phyloP scores from a whole-genome alignment of 2,113 vertebrate genomes.

The Tragelaphus imberbis region DNA sequence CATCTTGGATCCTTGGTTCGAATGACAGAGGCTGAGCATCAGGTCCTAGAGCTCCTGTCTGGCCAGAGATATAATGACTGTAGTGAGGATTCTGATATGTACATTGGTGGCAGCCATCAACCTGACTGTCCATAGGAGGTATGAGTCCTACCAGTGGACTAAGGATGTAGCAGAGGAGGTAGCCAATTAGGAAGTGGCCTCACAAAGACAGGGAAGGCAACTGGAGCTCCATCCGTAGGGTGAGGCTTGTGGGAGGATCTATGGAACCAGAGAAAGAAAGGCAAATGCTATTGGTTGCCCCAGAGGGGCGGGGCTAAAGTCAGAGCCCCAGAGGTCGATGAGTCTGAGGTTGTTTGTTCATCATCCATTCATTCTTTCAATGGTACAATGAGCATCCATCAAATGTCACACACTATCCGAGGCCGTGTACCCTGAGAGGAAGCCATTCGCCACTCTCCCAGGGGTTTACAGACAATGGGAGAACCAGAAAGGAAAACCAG shows the following conservation, averaged over 20 bases:
- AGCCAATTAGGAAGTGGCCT: not conserved
- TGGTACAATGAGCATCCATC: not conserved
- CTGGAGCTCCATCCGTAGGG: not conserved
- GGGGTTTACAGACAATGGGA: not conserved
- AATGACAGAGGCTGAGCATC: not conserved
- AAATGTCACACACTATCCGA: fast-evolving
- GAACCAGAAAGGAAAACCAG: not conserved
- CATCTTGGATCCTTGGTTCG: not conserved
- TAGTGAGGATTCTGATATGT: not conserved
- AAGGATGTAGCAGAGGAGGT: not conserved
- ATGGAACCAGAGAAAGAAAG: not conserved
- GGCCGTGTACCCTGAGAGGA: not conserved
- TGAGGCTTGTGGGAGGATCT: not conserved
- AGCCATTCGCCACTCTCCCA: not conserved
- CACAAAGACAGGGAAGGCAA: not conserved
- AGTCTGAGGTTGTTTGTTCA: not conserved
- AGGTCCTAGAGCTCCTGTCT: not conserved
- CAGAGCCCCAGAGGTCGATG: not conserved
- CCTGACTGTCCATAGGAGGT: not conserved
- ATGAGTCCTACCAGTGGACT: too few relatives aligned
- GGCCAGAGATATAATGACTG: not conserved
- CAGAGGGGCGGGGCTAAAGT: not conserved
- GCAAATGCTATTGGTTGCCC: not conserved
- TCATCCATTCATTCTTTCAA: not conserved
- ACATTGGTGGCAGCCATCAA: not conserved